Conservation (phyloP, 2,888 invertebrate genomes). For the Amiota minor region DNA sequence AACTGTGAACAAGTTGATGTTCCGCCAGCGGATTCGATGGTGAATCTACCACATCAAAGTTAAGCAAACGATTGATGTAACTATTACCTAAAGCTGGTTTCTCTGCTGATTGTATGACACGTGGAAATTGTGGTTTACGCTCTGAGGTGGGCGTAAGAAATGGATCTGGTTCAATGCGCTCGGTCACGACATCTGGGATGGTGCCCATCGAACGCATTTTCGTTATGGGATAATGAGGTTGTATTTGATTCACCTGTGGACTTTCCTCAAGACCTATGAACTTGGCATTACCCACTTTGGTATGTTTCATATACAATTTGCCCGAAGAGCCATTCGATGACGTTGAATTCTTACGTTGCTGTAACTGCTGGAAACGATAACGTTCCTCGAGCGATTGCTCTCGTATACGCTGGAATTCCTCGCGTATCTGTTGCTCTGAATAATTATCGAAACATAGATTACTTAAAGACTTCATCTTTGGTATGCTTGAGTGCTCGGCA, state of each 20-base stretch:
- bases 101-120: conserved; percentile 63
- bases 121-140: conserved; percentile 64
- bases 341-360: conserved; percentile 63
- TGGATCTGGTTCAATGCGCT: conserved; percentile 70
- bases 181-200: conserved; percentile 71
- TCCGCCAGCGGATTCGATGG: conserved; percentile 32
- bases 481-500: conserved; percentile 63
- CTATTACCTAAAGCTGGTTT: conserved; percentile 52
- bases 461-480: conserved; percentile 72
- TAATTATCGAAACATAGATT: conserved; percentile 71
- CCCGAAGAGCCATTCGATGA: conserved; percentile 61
- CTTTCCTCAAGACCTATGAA: conserved; percentile 70
- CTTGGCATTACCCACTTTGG: conserved; percentile 73
- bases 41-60: conserved; percentile 63
- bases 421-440: conserved; percentile 63
- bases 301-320: conserved; percentile 66
- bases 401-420: conserved; percentile 68
- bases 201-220: conserved; percentile 74
- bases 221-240: conserved; percentile 68
- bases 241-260: conserved; percentile 25
- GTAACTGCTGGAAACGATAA: conserved; percentile 54
- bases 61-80: conserved; percentile 55
- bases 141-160: conserved; percentile 72
- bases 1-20: conserved; percentile 52
- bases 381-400: conserved; percentile 65